phyloP scores from a whole-genome alignment of 2,113 vertebrate genomes.

The Donacobius atricapilla region DNA sequence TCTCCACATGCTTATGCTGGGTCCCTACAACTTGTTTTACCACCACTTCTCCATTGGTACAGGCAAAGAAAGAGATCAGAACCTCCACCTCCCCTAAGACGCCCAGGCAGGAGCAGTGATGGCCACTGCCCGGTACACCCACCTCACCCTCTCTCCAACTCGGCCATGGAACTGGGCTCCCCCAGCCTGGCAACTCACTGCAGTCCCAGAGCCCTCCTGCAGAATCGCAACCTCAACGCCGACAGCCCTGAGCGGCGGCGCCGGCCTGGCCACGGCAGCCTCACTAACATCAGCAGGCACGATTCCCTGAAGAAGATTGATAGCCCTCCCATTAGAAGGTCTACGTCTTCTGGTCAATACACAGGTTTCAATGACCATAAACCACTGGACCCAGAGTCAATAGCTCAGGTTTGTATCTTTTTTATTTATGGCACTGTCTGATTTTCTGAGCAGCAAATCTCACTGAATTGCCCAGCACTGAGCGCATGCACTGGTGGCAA shows the following conservation, averaged over 20 bases:
- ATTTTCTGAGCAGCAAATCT: background rate
- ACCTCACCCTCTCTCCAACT: constrained; percentile 81
- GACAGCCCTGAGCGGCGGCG: constrained; percentile 91
- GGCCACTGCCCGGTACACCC: constrained; percentile 87
- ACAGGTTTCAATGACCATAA: constrained; percentile 89
- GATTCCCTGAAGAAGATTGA: constrained; percentile 94
- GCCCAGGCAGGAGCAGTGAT: constrained; percentile 86
- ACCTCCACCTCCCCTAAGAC: constrained; percentile 81
- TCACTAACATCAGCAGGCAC: constrained; percentile 92
- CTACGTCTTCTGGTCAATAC: constrained; percentile 95
- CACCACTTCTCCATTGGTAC: background rate
- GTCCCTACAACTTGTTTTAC: background rate
- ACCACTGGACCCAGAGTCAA: constrained; percentile 92
- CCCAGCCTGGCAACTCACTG: constrained; percentile 81
- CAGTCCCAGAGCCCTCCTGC: constrained; percentile 85
- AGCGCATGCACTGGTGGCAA: background rate
- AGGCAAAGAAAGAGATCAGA: constrained; percentile 92
- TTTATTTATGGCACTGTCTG: background rate
- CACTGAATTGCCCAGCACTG: background rate
- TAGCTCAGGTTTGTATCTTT: constrained; percentile 89
- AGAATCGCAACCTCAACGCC: constrained; percentile 79
- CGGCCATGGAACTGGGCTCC: constrained; percentile 83
- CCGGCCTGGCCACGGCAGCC: constrained; percentile 86
- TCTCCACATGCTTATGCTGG: background rate
- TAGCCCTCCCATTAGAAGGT: constrained; percentile 93